Conservation (phyloP, 2,888 invertebrate genomes). For the Strigamia maritima region DNA sequence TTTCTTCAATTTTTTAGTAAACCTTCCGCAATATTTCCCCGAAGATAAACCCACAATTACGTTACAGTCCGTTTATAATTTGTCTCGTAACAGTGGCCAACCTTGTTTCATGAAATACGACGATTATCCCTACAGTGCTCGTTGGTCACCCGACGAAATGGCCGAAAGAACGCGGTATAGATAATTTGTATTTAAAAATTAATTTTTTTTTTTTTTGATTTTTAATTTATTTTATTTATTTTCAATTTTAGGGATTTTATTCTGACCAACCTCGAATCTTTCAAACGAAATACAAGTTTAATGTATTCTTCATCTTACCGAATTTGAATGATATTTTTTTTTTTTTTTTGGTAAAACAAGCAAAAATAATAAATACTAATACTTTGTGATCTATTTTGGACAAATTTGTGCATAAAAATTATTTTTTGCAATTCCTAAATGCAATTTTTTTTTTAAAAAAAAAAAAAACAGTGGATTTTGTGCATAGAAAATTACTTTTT, state of each 20-base stretch:
- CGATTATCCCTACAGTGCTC: constrained; percentile 52
- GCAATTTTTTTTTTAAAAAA: too few relatives aligned
- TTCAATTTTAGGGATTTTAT: background rate
- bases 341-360: too few relatives aligned
- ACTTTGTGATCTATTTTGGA: too few relatives aligned
- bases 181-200: background rate
- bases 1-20: constrained; percentile 50
- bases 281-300: background rate
- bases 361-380: too few relatives aligned
- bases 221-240: background rate
- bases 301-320: too few relatives aligned
- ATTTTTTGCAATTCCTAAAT: too few relatives aligned
- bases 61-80: constrained; percentile 54
- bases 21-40: constrained; percentile 52
- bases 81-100: constrained; percentile 46
- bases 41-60: constrained; percentile 50
- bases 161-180: constrained; percentile 46
- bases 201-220: background rate
- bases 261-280: background rate
- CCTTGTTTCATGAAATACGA: constrained; percentile 52
- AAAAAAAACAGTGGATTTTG: too few relatives aligned
- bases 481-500: too few relatives aligned
- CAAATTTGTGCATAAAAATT: too few relatives aligned
- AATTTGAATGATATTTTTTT: too few relatives aligned
- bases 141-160: constrained; percentile 53